A percentile compares a stretch with the other conserved stretches of the same genome.
Evolutionary conservation across 2,797 vertebrate species (phyloP).

Genomic region (Paedocypris micromegethes): DNA sequence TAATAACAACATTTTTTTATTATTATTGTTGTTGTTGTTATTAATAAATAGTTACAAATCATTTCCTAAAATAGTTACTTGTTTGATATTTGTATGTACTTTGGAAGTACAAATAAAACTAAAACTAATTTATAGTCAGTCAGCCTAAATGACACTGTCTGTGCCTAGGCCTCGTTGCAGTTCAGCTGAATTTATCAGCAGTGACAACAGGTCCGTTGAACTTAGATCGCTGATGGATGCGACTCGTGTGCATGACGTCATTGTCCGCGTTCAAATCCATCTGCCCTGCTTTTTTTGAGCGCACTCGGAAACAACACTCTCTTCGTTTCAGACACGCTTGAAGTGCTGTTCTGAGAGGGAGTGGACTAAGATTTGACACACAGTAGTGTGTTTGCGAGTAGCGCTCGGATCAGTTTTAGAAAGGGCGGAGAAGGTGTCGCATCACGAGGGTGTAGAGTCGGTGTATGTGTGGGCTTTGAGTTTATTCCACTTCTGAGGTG

Average conservation of each 20-base stretch:
- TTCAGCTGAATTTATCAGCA: conserved; percentile 21
- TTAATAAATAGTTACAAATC: neutral
- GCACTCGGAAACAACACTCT: neutral
- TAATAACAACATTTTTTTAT: no score
- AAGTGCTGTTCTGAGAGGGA: neutral
- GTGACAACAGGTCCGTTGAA: conserved; percentile 26
- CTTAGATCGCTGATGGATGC: conserved; percentile 14
- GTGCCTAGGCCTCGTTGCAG: neutral
- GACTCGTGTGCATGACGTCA: conserved; percentile 21
- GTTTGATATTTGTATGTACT: no score
- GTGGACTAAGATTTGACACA: neutral
- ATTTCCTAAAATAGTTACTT: no score
- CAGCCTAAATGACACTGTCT: neutral
- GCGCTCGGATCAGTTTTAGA: neutral
- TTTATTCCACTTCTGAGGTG: conserved; percentile 9
- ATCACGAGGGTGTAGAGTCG: conserved; percentile 18
- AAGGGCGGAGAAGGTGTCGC: conserved; percentile 5
- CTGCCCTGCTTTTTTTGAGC: neutral
- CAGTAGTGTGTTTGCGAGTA: neutral
- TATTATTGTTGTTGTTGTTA: neutral
- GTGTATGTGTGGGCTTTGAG: conserved; percentile 1
- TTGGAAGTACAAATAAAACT: no score
- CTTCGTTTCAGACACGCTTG: neutral
- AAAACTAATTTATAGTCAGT: neutral
- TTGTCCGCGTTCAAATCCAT: neutral